Evolutionary conservation across 2,797 vertebrate species (phyloP).

Genomic region (Cirrhinus molitorella): DNA sequence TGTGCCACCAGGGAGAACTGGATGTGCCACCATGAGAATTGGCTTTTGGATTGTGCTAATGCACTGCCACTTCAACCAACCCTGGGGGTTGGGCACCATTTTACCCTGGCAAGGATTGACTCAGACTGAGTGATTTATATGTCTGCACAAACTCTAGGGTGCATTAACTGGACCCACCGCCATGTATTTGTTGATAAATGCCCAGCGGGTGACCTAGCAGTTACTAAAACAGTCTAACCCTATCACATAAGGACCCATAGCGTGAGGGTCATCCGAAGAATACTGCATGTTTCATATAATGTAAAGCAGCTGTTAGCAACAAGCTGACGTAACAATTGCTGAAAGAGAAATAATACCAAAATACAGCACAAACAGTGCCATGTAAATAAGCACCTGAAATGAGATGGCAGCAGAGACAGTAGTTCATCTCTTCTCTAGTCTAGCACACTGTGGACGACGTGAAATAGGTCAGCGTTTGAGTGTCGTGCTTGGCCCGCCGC

Average conservation of each 20-base stretch:
- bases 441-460: constrained; percentile 9
- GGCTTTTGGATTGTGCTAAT: constrained; percentile 14
- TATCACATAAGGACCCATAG: neutral
- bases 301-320: neutral
- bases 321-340: neutral
- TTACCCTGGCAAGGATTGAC: constrained; percentile 1
- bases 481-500: neutral
- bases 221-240: neutral
- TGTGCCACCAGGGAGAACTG: constrained; percentile 12
- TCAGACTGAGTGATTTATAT: neutral
- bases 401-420: constrained; percentile 4
- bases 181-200: constrained; percentile 3
- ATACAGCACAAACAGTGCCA: constrained; percentile 14
- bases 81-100: neutral
- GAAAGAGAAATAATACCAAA: constrained; percentile 4
- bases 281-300: neutral
- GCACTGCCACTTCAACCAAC: neutral
- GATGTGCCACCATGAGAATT: constrained; percentile 30
- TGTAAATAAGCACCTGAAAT: constrained; percentile 38
- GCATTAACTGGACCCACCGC: constrained; percentile 8
- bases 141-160: neutral
- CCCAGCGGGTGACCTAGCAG: neutral
- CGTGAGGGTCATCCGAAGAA: neutral
- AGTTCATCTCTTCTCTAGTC: constrained; percentile 13
- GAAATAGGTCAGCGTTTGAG: constrained; percentile 43